A percentile compares a stretch with the other conserved stretches of the same genome.
These are phyloP conservation scores for Notarius lentiginosus DNA, from an alignment of 2,113 vertebrate species.

Conservation along the genomic window DNA sequence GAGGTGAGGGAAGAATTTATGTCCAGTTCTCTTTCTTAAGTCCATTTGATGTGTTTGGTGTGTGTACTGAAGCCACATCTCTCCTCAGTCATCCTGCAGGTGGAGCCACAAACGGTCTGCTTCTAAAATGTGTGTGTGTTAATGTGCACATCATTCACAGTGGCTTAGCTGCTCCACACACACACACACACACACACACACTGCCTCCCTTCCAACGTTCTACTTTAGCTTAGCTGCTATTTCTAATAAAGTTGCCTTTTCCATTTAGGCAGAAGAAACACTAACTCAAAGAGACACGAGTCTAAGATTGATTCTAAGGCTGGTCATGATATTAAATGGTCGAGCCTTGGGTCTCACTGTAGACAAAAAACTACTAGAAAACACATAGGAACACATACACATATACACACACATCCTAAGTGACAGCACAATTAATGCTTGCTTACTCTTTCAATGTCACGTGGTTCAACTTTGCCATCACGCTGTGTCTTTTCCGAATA, in stretches of 20 bases:
- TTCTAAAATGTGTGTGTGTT: conserved; percentile 65
- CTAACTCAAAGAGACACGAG: neutral
- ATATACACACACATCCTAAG: neutral
- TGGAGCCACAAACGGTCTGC: conserved; percentile 67
- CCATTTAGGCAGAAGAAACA: conserved; percentile 5
- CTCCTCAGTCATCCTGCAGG: conserved; percentile 63
- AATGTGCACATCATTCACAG: conserved; percentile 64
- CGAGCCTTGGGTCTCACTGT: neutral
- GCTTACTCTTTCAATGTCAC: neutral
- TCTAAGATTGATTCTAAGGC: neutral
- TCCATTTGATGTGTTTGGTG: conserved; percentile 38
- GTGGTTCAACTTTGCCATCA: neutral
- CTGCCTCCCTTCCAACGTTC: neutral
- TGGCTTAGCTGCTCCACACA: conserved; percentile 25
- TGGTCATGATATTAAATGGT: neutral
- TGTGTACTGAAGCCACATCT: conserved; percentile 59
- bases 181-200: conserved; percentile 6
- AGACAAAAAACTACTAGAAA: neutral
- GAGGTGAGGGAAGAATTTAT: conserved; percentile 10
- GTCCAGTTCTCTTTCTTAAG: neutral
- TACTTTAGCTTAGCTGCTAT: conserved; percentile 16
- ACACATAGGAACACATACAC: neutral
- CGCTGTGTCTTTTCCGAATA: neutral
- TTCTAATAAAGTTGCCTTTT: conserved; percentile 35
- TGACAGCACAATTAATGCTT: neutral